Conservation (phyloP, 2,797 vertebrate species). For the Tolypeutes matacus region DNA sequence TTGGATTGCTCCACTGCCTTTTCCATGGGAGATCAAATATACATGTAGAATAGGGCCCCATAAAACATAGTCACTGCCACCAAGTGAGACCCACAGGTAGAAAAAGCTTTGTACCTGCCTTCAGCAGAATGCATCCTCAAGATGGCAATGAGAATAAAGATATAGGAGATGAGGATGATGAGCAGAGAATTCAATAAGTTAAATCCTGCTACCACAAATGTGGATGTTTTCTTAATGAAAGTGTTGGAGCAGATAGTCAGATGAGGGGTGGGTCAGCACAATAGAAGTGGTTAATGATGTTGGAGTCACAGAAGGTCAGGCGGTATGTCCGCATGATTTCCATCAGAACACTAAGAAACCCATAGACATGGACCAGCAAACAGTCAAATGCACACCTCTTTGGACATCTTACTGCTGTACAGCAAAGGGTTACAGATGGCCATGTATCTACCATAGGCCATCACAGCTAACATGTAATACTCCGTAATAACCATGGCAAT, state of each 20-base stretch:
- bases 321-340: conserved; percentile 80
- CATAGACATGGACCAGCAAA: conserved; percentile 73
- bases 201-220: conserved; percentile 82
- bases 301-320: conserved; percentile 83
- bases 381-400: conserved; percentile 61
- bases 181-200: conserved; percentile 78
- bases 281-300: too few relatives aligned
- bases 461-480: conserved; percentile 80
- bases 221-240: conserved; percentile 79
- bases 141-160: too few relatives aligned
- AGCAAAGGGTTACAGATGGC: conserved; percentile 82
- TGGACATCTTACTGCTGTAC: conserved; percentile 81
- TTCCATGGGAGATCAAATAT: conserved; percentile 73
- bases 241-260: conserved; percentile 75
- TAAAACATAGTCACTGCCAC: conserved; percentile 78
- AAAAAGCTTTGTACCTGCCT: too few relatives aligned
- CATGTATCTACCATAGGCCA: conserved; percentile 83
- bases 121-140: too few relatives aligned
- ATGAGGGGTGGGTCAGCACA: conserved; percentile 65
- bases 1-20: conserved; percentile 78
- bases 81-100: too few relatives aligned
- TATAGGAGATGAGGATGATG: conserved; percentile 72
- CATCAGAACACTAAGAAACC: conserved; percentile 80
- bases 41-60: conserved; percentile 78
- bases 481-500: conserved; percentile 83